Evolutionary conservation across 2,113 vertebrate species (phyloP).

Genomic region (Atherinomorus stipes): DNA sequence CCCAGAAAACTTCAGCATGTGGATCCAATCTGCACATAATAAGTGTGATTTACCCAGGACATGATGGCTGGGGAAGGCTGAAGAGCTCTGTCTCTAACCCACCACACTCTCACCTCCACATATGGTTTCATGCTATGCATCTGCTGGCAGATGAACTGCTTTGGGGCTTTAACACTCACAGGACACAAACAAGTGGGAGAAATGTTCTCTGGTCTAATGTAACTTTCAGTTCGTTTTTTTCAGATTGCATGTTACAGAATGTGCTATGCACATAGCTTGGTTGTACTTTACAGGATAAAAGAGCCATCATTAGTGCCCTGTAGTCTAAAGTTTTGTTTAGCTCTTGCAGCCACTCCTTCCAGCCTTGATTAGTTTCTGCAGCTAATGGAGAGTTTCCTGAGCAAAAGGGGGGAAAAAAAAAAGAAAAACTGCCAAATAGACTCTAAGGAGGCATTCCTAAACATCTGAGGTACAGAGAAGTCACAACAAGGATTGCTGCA

Average conservation of each 20-base stretch:
- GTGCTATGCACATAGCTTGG: neutral
- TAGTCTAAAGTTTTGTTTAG: conserved; percentile 55
- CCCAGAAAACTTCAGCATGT: conserved; percentile 66
- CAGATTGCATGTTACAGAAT: neutral
- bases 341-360: conserved; percentile 54
- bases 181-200: conserved; percentile 38
- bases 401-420: conserved; percentile 46
- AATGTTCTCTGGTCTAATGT: conserved; percentile 28
- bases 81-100: conserved; percentile 22
- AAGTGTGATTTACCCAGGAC: conserved; percentile 70
- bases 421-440: conserved; percentile 50
- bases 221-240: conserved; percentile 5
- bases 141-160: conserved; percentile 38
- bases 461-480: conserved; percentile 65
- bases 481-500: conserved; percentile 39
- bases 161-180: conserved; percentile 38
- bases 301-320: conserved; percentile 21
- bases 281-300: neutral
- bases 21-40: conserved; percentile 79
- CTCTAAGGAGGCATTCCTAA: conserved; percentile 57
- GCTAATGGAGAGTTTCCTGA: conserved; percentile 82
- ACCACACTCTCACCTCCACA: conserved; percentile 50
- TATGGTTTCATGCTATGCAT: conserved; percentile 49
- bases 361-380: conserved; percentile 70
- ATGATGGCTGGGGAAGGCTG: conserved; percentile 58